Evolutionary conservation across 2,888 invertebrate species (phyloP), one percentile per base, ranked within the genome.

Genomic region (Mechanitis messenoides): DNA sequence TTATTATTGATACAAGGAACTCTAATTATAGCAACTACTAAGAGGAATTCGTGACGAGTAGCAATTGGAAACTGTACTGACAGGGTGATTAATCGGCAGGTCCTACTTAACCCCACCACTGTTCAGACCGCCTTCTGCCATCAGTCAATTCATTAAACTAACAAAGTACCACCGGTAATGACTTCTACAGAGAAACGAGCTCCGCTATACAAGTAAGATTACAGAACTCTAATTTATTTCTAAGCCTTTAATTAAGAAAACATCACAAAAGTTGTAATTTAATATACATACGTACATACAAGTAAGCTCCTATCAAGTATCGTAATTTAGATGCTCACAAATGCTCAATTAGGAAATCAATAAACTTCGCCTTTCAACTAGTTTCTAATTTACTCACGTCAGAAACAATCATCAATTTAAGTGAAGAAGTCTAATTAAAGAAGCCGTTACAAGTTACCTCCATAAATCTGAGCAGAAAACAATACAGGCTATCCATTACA

Each of bases 101-200:
- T 86, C 75, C 83, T 87, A 87, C 88, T 89, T 87, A 89, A 88
- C 87, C 85, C 88, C 81, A 84, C 85, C 84, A 83, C 81, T 82
- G 87, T 85, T 86, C 81, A 83, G 80, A 82, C 81, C 84, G 84
- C 77, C 82, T 80, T 80, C 79, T 79, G 82, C 85, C 89, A 87
- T 89, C 88, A 85, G 87, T 90, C 89, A 89, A 89, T 90, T 89
- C 89, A 88, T 89, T 90, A 89, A 83, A 83, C 82, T 83, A 87
- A 88, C 89, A 89, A 87, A 89, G 87, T 87, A 85, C 85, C 78
- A 79, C 77, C 79, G 77, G 84, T 90, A 89, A 89, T 86, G 88
- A 87, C 86, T 87, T 85, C 79, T 80, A 81, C 78, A 82, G 78
- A 78, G 81, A 81, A 74, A 74, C 71, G 76, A 78, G 73, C 72